Percentiles rank a stretch among this genome's conserved stretches.
Conservation (phyloP, 2,888 invertebrate species). For the Ganaspis brasiliensis region DNA sequence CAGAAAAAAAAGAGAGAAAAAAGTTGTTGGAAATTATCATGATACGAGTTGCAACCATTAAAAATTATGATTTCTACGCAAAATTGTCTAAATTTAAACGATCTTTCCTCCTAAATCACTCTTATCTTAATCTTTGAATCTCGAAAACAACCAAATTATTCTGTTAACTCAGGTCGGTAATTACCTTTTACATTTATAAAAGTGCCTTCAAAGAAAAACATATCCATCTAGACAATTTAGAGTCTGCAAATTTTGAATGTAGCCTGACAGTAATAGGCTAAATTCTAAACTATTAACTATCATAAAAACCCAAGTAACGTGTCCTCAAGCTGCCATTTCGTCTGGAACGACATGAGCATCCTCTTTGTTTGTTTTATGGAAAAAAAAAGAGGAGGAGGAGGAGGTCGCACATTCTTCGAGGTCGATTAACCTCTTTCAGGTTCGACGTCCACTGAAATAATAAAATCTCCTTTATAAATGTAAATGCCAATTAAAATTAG, state of each 20-base stretch:
- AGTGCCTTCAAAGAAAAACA: conserved; percentile 24
- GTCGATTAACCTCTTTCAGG: conserved; percentile 45
- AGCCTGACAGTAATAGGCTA: conserved; percentile 14
- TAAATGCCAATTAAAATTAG: conserved; percentile 12
- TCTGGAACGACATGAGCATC: background rate
- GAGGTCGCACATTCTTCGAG: conserved; percentile 31
- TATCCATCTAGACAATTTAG: background rate
- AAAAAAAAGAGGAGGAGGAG: too few relatives aligned
- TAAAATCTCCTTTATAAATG: background rate
- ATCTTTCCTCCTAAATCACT: background rate
- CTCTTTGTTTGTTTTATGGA: conserved; percentile 11
- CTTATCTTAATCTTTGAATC: conserved; percentile 36
- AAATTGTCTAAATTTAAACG: conserved; percentile 1
- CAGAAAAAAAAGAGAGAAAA: background rate
- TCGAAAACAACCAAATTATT: conserved; percentile 15
- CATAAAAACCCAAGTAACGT: conserved; percentile 30
- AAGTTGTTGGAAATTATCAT: background rate
- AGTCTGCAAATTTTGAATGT: background rate
- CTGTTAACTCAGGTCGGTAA: conserved; percentile 7
- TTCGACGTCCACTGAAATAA: conserved; percentile 45
- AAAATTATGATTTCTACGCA: background rate
- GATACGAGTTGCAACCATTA: background rate
- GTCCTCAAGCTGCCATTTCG: conserved; percentile 22
- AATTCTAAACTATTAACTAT: conserved; percentile 17
- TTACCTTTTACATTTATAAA: background rate